Evolutionary conservation across 2,797 vertebrate genomes (phyloP), one percentile per base, ranked within the genome.

Genomic region (Telmatherina bonti): DNA sequence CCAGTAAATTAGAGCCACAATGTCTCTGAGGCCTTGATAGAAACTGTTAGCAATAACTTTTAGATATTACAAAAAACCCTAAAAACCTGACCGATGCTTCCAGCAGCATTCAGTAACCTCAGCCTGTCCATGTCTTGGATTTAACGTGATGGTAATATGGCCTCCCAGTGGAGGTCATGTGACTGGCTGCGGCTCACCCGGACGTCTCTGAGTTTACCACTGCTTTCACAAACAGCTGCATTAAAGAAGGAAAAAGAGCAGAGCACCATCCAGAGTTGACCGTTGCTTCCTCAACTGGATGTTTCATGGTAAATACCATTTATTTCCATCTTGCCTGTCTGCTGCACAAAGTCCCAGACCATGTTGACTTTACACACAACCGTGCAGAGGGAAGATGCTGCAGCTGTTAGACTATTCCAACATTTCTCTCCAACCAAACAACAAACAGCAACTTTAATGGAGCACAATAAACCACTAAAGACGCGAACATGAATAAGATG

Each of bases 1-100:
- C 72, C n/a, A 43, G 59, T 63, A 55, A 83, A 78, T 78, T 62
- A 76, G 16, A 84, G 49, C 60, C 52, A 11, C 59, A n/a, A 27
- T 67, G 70, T 63, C 43, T 70, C 68, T 57, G 54, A 82, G 63
- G 56, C 33, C 49, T 33, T n/a, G 18, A 49, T 6, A n/a, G 18
- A 5, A 27, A 33, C 15, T 59, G 30, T 74, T 38, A 33, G 63
- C 55, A 33, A 55, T 70, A 56, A 78, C 70, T 70, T 79, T 79
- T 69, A 69, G 64, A 74, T 30, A 43, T 49, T 2, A 41, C 20
- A n/a, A n/a, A n/a, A 57, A 54, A 57, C n/a, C 3, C 15, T 13
- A 8, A 26, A 69, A 36, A 68, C n/a, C 43, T 7, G 12, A 68
- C 38, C 20, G 26, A 63, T 38, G 31, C 31, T 5, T 31, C 15